Evolutionary conservation across 2,113 vertebrate genomes (phyloP).

Genomic region (Rutilus rutilus): DNA sequence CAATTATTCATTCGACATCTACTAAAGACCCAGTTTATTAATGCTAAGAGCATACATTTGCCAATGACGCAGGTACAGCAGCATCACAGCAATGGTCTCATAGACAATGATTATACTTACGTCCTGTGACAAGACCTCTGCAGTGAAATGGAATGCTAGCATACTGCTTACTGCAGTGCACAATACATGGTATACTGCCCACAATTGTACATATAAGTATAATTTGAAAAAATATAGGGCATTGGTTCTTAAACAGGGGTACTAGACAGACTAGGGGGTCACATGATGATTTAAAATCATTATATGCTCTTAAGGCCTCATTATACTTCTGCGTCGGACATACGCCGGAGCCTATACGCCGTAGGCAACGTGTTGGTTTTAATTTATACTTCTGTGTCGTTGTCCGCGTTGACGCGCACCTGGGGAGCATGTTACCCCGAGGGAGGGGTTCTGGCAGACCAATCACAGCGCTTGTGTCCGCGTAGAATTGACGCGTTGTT

Average conservation of each 20-base stretch:
- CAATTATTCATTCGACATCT: constrained; percentile 29
- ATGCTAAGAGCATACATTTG: constrained; percentile 27
- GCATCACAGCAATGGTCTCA: not conserved
- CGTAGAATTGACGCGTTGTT: no score
- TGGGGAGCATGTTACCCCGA: no score
- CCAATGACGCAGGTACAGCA: not conserved
- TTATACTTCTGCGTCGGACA: no score
- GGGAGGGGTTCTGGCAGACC: no score
- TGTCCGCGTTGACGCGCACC: no score
- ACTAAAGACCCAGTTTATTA: constrained; percentile 14
- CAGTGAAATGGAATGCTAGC: not conserved
- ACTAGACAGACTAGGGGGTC: not conserved
- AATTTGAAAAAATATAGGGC: no score
- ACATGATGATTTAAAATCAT: not conserved
- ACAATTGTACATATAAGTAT: not conserved
- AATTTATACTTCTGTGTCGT: no score
- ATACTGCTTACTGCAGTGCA: not conserved
- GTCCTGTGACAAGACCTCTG: not conserved
- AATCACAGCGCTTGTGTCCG: no score
- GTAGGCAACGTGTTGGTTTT: no score
- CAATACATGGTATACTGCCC: not conserved
- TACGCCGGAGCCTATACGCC: no score
- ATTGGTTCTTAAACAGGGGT: not conserved
- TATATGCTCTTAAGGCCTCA: no score
- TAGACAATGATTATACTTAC: not conserved